Evolutionary conservation across 1,140 invertebrate genomes (phyloP), one percentile per base, ranked within the genome.

Genomic region (Anastrepha ludens): DNA sequence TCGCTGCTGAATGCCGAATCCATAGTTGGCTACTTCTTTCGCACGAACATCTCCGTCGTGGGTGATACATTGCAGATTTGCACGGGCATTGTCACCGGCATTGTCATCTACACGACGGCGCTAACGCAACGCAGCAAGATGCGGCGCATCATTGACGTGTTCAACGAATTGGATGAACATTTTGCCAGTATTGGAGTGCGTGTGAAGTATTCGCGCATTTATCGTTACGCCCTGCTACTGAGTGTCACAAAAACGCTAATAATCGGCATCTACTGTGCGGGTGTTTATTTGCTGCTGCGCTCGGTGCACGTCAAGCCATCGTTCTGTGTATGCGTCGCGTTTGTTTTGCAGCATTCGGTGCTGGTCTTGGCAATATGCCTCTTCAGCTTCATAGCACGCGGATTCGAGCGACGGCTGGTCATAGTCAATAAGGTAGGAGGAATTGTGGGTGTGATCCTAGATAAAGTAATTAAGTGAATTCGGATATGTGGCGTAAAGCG

Each of bases 11-110:
- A 92, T 20, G 90, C 91, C 65, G 89, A 93, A 86, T 90, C 91
- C 9, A 91, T 93, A 85, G 92, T 93, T n/a, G 90, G 90, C 2
- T 93, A 91, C 41, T 93, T 93, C 65, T 93, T 93, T 65, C 90
- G 90, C 8, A 91, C 92, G 7, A 85, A 91, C 17, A 93, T 93
- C 20, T 92, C 92, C 0, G 89, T 90, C 55, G 85, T 92, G 39
- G 92, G 92, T 5, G 91, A 93, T 47, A 90, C 92, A 0, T 64
- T 93, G 13, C 92, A 93, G 58, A 92, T 91, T n/a, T 93, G 90
- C 81, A 91, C 90, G 2, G 91, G 91, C 3, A 50, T 88, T 50
- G 87, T 93, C 88, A 90, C 88, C 6, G 91, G 92, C 5, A 91
- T 92, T 88, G 89, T 89, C 0, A 91, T 89, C 3, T 87, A 88